Evolutionary conservation across 92 coral and sea anemone species (phyloP), one percentile per base, ranked within the genome.

Genomic region (Paramuricea clavata): DNA sequence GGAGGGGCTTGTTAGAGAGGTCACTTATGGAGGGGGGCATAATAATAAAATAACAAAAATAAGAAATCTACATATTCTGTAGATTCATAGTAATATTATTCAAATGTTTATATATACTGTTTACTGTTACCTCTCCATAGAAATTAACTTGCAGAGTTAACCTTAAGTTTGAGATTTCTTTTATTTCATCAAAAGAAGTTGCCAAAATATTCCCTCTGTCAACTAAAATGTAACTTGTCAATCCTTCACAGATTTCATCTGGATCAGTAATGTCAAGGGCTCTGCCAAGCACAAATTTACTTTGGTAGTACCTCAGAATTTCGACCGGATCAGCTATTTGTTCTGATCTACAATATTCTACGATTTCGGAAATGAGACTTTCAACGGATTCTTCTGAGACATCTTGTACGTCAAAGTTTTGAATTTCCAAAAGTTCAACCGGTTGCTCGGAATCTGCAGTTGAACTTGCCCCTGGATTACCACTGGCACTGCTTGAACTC

Each of bases 121-220:
- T n/a, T n/a, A n/a, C n/a, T n/a, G n/a, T n/a, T 87, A 87, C 91
- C 83, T 87, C 87, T 67, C 90, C 90, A 82, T 87, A 87, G 65
- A 87, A 87, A 54, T 87, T 79, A 50, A 87, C 87, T 82, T 87
- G 87, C 49, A 87, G 70, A 50, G 87, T 87, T 78, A 35, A 49
- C 23, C 76, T 52, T 72, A 87, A 81, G 87, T 87, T 61, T 19
- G 54, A 50, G 30, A 82, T 32, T 52, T 34, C 73, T 54, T 82
- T 87, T 52, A 87, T 82, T 69, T 87, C 91, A 39, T 83, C 92
- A 74, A 83, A 88, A 71, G 80, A 83, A 30, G 92, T 76, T 28
- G 74, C 50, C 54, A 89, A 12, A 25, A 89, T 73, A 71, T 84
- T 89, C 11, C 42, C 74, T 21, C 89, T 64, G 65, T 89, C 92